phyloP scores from a whole-genome alignment of 1,140 invertebrate species.

The Eueides isabella region DNA sequence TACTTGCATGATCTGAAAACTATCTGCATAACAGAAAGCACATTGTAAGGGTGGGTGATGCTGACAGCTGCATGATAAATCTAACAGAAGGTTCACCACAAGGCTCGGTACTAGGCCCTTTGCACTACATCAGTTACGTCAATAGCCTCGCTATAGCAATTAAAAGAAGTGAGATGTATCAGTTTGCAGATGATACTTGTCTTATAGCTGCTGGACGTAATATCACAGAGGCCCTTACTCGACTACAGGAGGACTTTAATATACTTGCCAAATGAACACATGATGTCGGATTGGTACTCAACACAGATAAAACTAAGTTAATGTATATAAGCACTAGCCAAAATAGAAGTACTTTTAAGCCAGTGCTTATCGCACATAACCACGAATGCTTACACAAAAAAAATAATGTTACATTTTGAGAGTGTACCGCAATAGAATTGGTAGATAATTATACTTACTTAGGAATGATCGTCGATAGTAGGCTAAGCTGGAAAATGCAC shows the following conservation, averaged over 20 bases:
- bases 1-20: neutral
- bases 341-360: conserved; percentile 26
- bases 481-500: conserved; percentile 39
- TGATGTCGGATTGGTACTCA: conserved; percentile 38
- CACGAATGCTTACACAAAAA: neutral
- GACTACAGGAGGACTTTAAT: conserved; percentile 37
- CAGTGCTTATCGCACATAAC: too few species aligned
- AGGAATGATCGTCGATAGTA: conserved; percentile 36
- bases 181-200: conserved; percentile 46
- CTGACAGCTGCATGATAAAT: conserved; percentile 13
- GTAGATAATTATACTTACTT: conserved; percentile 35
- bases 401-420: conserved; percentile 23
- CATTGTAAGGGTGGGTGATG: conserved; percentile 18
- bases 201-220: conserved; percentile 28
- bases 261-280: conserved; percentile 41
- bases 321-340: conserved; percentile 37
- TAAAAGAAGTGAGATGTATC: conserved; percentile 33
- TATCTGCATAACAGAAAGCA: conserved; percentile 33
- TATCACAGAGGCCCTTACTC: conserved; percentile 1
- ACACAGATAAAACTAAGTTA: conserved; percentile 39
- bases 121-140: conserved; percentile 40
- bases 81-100: conserved; percentile 35
- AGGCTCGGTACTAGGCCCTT: conserved; percentile 40
- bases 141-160: conserved; percentile 27
- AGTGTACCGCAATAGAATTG: conserved; percentile 20